phyloP scores from a whole-genome alignment of 2,888 invertebrate species.

The Agrypnus murinus region DNA sequence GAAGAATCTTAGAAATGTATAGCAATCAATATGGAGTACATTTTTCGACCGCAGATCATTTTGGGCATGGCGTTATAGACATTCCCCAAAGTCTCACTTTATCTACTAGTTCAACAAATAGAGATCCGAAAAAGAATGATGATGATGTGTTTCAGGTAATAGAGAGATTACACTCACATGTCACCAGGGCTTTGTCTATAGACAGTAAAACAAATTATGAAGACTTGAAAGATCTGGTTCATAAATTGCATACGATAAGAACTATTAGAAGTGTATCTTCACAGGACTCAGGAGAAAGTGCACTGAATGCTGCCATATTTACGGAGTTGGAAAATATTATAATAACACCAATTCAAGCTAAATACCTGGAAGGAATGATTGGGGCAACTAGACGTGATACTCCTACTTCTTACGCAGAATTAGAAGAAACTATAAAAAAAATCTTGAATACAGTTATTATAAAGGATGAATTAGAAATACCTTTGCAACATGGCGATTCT shows the following conservation, averaged over 20 bases:
- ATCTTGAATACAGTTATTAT: slow-evolving; percentile 29
- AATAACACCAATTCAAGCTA: slow-evolving; percentile 35
- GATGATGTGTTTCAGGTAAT: slow-evolving; percentile 46
- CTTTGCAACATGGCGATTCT: too few species aligned
- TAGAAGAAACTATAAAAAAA: slow-evolving; percentile 31
- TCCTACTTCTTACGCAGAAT: neutral
- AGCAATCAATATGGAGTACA: slow-evolving; percentile 92
- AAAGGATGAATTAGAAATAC: slow-evolving; percentile 26
- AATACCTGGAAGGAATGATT: slow-evolving; percentile 42
- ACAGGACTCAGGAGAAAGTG: neutral
- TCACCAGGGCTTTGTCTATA: slow-evolving; percentile 35
- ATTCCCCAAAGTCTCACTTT: slow-evolving; percentile 1
- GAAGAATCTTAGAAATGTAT: slow-evolving; percentile 85
- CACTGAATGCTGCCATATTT: neutral
- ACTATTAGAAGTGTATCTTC: too few species aligned
- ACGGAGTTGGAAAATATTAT: neutral
- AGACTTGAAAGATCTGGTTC: slow-evolving; percentile 51
- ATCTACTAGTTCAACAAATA: neutral
- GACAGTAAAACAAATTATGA: slow-evolving; percentile 51
- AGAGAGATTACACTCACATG: slow-evolving; percentile 39
- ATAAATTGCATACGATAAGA: slow-evolving; percentile 41
- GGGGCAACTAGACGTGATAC: slow-evolving; percentile 11
- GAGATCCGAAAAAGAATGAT: neutral
- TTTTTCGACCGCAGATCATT: slow-evolving; percentile 85
- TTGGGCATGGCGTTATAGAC: slow-evolving; percentile 58